These are phyloP conservation scores for Solenodon paradoxus DNA, from an alignment of 2,113 vertebrate genomes.

Conservation along the genomic window DNA sequence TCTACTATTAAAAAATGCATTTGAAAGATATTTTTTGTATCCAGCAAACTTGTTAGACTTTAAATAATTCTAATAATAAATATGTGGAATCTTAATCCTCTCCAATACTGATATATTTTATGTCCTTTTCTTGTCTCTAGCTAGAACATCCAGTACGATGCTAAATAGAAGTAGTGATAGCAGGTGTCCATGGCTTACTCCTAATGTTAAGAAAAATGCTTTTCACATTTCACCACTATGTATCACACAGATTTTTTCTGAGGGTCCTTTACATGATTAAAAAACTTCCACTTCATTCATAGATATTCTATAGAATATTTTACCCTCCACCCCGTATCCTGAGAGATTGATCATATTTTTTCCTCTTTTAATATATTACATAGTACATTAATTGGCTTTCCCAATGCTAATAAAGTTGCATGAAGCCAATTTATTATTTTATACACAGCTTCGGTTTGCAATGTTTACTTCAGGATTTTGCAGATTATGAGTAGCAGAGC, in stretches of 20 bases:
- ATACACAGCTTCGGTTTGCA: background rate
- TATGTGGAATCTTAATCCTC: background rate
- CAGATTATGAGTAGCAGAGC: background rate
- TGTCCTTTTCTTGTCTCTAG: background rate
- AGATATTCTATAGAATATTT: too few relatives aligned
- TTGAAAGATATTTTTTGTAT: background rate
- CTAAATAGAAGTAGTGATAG: background rate
- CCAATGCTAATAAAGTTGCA: constrained; percentile 1
- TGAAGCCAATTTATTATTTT: constrained; percentile 22
- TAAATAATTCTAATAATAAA: constrained; percentile 51
- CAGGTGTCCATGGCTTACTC: background rate
- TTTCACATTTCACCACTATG: background rate
- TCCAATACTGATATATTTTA: background rate
- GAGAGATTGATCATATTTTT: background rate
- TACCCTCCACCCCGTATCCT: background rate
- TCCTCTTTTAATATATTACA: background rate
- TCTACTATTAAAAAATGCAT: background rate
- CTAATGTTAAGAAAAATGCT: background rate
- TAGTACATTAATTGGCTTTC: background rate
- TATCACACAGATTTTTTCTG: background rate
- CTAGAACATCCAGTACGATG: background rate
- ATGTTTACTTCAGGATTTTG: constrained; percentile 25
- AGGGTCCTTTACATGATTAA: background rate
- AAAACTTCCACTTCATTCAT: constrained; percentile 1
- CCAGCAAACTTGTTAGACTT: background rate